Percentiles rank a stretch among this genome's conserved stretches.
phyloP scores from a whole-genome alignment of 2,113 vertebrate genomes.

The Phalacrocorax carbo region DNA sequence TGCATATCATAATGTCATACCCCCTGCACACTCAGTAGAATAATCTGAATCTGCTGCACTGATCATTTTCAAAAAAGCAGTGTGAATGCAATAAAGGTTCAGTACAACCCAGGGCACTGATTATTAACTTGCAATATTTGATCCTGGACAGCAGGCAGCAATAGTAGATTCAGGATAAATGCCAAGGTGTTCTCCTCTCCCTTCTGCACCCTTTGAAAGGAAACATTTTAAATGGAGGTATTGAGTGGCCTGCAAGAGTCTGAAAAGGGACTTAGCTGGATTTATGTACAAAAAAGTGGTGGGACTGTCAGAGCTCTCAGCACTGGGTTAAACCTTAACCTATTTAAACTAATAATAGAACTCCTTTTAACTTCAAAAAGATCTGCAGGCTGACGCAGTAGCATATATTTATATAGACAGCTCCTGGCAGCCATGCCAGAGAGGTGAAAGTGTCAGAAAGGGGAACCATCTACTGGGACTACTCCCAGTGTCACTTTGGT shows the following conservation, averaged over 20 bases:
- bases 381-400: background rate
- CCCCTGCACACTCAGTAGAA: background rate
- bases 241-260: background rate
- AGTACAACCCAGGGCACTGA: background rate
- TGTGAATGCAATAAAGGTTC: background rate
- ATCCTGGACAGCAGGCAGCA: background rate
- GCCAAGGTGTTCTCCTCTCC: background rate
- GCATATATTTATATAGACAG: fast-evolving
- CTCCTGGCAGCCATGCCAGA: background rate
- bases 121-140: background rate
- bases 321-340: background rate
- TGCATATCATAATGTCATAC: background rate
- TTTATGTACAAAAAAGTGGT: fast-evolving
- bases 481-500: background rate
- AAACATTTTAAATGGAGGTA: background rate
- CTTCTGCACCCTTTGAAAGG: background rate
- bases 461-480: background rate
- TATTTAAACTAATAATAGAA: background rate
- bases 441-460: background rate
- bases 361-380: background rate
- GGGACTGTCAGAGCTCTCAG: background rate
- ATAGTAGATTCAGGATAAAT: background rate
- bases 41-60: background rate
- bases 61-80: background rate
- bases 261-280: background rate